Percentiles rank a stretch among this genome's conserved stretches.
phyloP scores from a whole-genome alignment of 2,797 vertebrate species.

The Enteromius fasciolatus region DNA sequence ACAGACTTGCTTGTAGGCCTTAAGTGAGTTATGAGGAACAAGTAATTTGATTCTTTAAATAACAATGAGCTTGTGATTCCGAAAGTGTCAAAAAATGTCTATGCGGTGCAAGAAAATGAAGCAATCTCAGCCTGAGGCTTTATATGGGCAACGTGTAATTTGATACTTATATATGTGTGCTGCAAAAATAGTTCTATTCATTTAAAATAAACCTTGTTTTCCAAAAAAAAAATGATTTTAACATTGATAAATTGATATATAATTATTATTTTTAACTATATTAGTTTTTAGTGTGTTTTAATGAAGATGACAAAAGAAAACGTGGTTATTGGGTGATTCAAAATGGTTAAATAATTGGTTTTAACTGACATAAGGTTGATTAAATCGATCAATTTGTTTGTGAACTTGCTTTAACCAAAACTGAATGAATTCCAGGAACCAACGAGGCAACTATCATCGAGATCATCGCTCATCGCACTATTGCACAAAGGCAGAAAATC shows the following conservation, averaged over 20 bases:
- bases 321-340: background rate
- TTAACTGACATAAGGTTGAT: background rate
- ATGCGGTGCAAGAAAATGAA: background rate
- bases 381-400: background rate
- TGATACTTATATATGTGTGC: background rate
- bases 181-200: too few species aligned
- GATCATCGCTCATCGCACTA: conserved; percentile 79
- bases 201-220: too few species aligned
- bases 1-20: background rate
- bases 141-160: too few species aligned
- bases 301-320: background rate
- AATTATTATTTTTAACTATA: too few species aligned
- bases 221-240: too few species aligned
- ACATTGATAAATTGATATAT: too few species aligned
- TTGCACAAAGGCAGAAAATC: conserved; percentile 91
- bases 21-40: background rate
- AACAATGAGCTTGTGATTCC: background rate
- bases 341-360: background rate
- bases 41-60: background rate
- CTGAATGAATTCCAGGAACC: conserved; percentile 79
- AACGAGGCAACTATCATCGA: conserved; percentile 85
- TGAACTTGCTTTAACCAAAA: background rate
- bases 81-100: background rate
- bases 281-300: background rate
- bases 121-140: background rate